Conservation (phyloP, 2,888 invertebrate genomes). For the Myathropa florea region DNA sequence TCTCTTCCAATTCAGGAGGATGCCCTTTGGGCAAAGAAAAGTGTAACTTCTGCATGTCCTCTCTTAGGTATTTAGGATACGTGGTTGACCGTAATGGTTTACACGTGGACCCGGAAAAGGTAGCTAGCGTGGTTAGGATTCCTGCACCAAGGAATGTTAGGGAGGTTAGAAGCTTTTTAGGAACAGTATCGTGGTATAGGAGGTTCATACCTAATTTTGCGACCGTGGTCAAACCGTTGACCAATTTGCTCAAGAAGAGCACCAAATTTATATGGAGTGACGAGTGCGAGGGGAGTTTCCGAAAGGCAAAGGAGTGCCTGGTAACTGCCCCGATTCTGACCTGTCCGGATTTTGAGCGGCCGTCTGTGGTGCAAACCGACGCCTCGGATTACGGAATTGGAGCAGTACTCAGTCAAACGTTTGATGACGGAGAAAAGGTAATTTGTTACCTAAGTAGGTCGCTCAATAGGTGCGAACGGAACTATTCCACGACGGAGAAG, state of each 20-base stretch:
- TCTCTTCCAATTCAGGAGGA: too few relatives aligned
- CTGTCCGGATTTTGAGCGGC: constrained; percentile 1
- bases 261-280: background rate
- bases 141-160: constrained; percentile 26
- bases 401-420: too few relatives aligned
- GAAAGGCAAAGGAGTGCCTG: constrained; percentile 19
- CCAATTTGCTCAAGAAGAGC: background rate
- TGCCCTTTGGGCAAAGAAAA: too few relatives aligned
- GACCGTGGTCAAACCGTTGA: background rate
- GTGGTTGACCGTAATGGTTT: constrained; percentile 73
- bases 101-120: constrained; percentile 69
- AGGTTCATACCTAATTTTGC: constrained; percentile 12
- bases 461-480: background rate
- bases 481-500: background rate
- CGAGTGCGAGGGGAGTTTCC: constrained; percentile 12
- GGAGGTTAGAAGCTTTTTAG: constrained; percentile 6
- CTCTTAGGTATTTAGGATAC: constrained; percentile 73
- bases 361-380: constrained; percentile 41
- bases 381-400: background rate
- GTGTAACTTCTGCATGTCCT: background rate
- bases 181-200: constrained; percentile 12
- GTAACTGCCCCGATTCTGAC: constrained; percentile 19
- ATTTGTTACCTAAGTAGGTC: background rate
- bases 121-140: constrained; percentile 47
- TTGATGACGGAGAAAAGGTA: background rate